Evolutionary conservation across 2,113 vertebrate genomes (phyloP).

Genomic region (Gopherus evgoodei): DNA sequence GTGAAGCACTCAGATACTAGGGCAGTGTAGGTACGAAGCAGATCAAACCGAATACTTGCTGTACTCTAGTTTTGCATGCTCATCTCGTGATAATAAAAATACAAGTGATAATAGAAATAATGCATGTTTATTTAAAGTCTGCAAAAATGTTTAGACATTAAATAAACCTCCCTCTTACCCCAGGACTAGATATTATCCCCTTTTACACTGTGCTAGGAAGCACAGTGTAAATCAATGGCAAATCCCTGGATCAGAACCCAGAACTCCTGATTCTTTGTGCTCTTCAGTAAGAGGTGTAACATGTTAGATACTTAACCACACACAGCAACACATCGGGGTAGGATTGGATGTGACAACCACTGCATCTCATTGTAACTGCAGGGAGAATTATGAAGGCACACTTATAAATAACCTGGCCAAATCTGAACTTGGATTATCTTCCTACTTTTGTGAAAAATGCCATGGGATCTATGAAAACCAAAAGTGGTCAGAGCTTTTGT

Average conservation of each 20-base stretch:
- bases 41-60: background rate
- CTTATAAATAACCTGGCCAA: conserved; percentile 58
- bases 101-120: background rate
- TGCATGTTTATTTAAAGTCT: no score
- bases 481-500: background rate
- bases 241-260: background rate
- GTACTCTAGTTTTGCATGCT: background rate
- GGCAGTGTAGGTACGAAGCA: background rate
- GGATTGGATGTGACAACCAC: background rate
- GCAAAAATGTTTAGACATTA: background rate
- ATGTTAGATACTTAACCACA: accelerated
- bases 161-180: background rate
- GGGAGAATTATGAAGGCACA: background rate
- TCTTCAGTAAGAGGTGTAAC: background rate
- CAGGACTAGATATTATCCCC: background rate
- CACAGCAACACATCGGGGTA: accelerated
- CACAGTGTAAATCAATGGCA: background rate
- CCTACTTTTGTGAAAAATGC: background rate
- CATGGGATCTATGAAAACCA: background rate
- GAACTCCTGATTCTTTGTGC: background rate
- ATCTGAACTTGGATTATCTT: no score
- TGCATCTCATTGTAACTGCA: background rate
- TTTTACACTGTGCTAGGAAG: background rate
- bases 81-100: background rate
- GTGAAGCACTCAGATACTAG: accelerated